These are phyloP conservation scores for Trisateles emortualis DNA, from an alignment of 2,888 invertebrate species.

Conservation along the genomic window DNA sequence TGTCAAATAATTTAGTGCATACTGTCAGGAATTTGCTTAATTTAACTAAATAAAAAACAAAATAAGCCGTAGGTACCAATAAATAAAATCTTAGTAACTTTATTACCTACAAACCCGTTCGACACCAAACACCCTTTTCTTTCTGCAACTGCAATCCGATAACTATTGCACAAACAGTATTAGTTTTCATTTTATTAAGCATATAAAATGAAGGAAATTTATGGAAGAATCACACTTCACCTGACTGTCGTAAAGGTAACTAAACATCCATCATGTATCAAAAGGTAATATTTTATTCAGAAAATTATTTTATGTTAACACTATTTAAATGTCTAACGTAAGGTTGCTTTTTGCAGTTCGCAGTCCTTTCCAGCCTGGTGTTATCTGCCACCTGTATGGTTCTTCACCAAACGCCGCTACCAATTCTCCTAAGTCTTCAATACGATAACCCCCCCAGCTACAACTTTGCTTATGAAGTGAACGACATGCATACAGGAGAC, in stretches of 20 bases:
- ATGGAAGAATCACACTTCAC: constrained; percentile 62
- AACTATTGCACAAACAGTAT: constrained; percentile 74
- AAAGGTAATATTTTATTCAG: constrained; percentile 55
- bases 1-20: too few relatives aligned
- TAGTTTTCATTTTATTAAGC: constrained; percentile 74
- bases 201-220: constrained; percentile 73
- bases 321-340: neutral
- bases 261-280: constrained; percentile 57
- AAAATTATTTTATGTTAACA: neutral
- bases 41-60: too few relatives aligned
- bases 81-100: neutral
- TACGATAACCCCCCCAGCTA: constrained; percentile 73
- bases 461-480: constrained; percentile 85
- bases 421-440: constrained; percentile 49
- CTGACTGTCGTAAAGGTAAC: constrained; percentile 33
- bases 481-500: constrained; percentile 84
- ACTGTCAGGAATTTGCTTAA: too few relatives aligned
- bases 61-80: too few relatives aligned
- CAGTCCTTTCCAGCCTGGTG: constrained; percentile 59
- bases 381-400: constrained; percentile 71
- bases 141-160: constrained; percentile 65
- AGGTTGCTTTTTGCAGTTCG: constrained; percentile 47
- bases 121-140: constrained; percentile 63
- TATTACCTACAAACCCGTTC: constrained; percentile 25
- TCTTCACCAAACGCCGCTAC: constrained; percentile 62